Base-by-base conservation (phyloP, 2,888 invertebrate genomes). In the Volucella inanis region DNA sequence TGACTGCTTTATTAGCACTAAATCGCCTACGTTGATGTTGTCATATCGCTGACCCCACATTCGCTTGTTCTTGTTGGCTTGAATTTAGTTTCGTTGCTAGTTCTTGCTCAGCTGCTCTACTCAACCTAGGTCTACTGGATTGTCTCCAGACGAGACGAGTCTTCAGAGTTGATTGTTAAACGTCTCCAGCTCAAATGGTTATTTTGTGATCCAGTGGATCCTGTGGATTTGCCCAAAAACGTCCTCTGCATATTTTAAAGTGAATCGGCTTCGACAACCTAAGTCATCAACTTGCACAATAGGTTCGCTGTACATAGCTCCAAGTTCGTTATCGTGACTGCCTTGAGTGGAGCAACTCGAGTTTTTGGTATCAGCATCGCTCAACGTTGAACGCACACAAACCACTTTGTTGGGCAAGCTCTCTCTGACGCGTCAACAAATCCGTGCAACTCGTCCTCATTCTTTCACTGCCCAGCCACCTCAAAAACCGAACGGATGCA, bases 141-240 rank as follows among this genome's bases (percentile, higher is more conserved):
- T 76, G 71, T 9, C 10, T 61, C 43, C 8, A 76, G 18, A 18
- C 2, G 18, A 18, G 18, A 18, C 18, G 18, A 18, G 2, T 18
- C 18, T 18, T 18, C 50, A 8, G 65, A 18, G 38, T 74, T 78
- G 10, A 49, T 47, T 18, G 74, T 68, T 18, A 39, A 72, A 83
- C 9, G 72, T 43, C 43, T 81, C 76, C 14, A 79, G 54, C 15
- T 52, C 18, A 9, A n/a, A 41, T 18, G 74, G 67, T n/a, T n/a
- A 6, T 10, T 72, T 76, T 12, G 41, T 55, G 6, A 85, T 31
- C 81, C 81, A 82, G n/a, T 75, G 57, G 4, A 75, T n/a, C 1
- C 67, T 2, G 14, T 52, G 0, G 79, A 87, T 10, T 82, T 79
- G 10, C 70, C 67, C 82, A 77, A 82, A 18, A 18, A 15, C 2